Conservation (phyloP, 2,797 vertebrate genomes). For the Fistularia commersonii region DNA sequence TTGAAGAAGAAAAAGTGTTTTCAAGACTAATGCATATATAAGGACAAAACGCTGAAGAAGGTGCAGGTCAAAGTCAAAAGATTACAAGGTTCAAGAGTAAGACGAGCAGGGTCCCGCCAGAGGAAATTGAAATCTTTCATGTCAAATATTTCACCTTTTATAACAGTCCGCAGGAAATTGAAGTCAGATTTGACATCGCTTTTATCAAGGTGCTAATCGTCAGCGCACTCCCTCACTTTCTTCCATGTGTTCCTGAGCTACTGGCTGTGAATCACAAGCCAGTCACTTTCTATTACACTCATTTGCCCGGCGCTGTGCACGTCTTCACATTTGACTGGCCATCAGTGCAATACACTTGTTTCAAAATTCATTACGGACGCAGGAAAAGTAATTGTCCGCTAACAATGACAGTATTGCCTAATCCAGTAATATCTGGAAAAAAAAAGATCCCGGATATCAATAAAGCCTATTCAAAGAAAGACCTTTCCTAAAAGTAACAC, state of each 20-base stretch:
- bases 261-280: constrained; percentile 14
- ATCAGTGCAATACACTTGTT: too few species aligned
- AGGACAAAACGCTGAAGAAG: neutral
- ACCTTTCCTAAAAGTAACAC: too few species aligned
- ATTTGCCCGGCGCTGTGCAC: neutral
- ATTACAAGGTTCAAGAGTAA: constrained; percentile 7
- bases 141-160: constrained; percentile 12
- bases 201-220: constrained; percentile 43
- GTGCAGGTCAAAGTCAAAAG: constrained; percentile 8
- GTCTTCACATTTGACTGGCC: neutral
- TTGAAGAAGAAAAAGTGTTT: neutral
- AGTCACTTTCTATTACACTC: neutral
- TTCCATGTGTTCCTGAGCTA: constrained; percentile 12
- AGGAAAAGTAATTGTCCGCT: too few species aligned
- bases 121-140: constrained; percentile 17
- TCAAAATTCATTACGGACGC: too few species aligned
- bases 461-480: too few species aligned
- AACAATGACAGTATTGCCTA: too few species aligned
- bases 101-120: too few species aligned
- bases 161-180: constrained; percentile 39
- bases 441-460: too few species aligned
- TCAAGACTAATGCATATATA: constrained; percentile 1
- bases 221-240: constrained; percentile 19
- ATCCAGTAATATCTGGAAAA: too few species aligned
- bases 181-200: constrained; percentile 35